These are phyloP conservation scores for Coturnix japonica DNA, from an alignment of 2,113 vertebrate species.

Conservation along the genomic window DNA sequence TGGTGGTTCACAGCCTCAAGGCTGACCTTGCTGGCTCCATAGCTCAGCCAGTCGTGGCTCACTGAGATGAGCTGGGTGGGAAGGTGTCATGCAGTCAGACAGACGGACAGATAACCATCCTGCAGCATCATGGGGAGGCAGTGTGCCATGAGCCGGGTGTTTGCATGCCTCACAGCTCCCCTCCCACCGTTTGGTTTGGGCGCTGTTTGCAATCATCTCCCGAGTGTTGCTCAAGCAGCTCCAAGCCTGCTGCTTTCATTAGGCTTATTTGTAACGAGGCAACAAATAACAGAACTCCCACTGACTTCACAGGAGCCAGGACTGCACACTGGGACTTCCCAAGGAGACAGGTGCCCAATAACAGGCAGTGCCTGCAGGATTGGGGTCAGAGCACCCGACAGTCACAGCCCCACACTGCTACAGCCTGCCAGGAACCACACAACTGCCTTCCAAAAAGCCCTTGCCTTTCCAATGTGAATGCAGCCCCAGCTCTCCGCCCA, in stretches of 20 bases:
- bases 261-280: background rate
- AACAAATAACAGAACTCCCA: constrained; percentile 14
- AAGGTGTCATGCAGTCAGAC: background rate
- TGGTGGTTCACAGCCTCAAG: background rate
- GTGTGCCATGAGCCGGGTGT: background rate
- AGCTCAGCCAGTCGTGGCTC: background rate
- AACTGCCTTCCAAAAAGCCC: constrained; percentile 12
- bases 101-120: background rate
- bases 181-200: fast-evolving
- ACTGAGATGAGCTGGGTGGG: fast-evolving
- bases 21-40: background rate
- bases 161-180: background rate
- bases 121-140: background rate
- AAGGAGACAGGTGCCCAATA: background rate
- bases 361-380: background rate
- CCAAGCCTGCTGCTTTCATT: fast-evolving
- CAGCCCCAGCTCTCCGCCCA: background rate
- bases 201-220: background rate
- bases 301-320: background rate
- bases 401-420: background rate
- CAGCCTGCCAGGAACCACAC: background rate
- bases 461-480: constrained; percentile 42
- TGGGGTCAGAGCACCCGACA: background rate
- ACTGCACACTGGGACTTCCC: background rate
- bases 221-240: background rate